Evolutionary conservation across 2,888 invertebrate genomes (phyloP).

Genomic region (Stenoptilia bipunctidactyla): DNA sequence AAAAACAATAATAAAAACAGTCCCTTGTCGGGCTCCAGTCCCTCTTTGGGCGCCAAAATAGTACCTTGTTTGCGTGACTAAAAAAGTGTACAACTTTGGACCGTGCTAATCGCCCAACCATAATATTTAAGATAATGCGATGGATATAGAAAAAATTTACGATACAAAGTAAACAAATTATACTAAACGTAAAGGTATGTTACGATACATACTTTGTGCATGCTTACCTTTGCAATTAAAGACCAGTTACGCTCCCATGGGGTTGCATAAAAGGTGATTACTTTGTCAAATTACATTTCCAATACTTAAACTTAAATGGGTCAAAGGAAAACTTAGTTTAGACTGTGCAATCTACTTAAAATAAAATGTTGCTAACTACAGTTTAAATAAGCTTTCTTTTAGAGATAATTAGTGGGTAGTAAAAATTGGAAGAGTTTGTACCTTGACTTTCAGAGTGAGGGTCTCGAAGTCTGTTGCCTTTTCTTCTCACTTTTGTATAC

Average conservation of each 20-base stretch:
- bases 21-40: too few species aligned
- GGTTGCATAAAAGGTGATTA: slow-evolving; percentile 70
- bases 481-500: slow-evolving; percentile 86
- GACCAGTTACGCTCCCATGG: slow-evolving; percentile 66
- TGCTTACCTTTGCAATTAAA: slow-evolving; percentile 69
- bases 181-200: slow-evolving; percentile 19
- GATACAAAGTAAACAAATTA: too few species aligned
- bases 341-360: slow-evolving; percentile 62
- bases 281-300: slow-evolving; percentile 60
- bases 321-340: slow-evolving; percentile 50
- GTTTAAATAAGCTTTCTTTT: slow-evolving; percentile 9
- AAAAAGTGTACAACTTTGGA: too few species aligned
- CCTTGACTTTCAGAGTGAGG: slow-evolving; percentile 90
- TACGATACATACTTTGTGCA: slow-evolving; percentile 59
- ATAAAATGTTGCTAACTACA: slow-evolving; percentile 61
- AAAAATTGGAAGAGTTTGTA: slow-evolving; percentile 25
- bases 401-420: slow-evolving; percentile 11
- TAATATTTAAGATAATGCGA: too few species aligned
- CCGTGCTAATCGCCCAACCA: too few species aligned
- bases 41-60: too few species aligned
- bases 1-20: too few species aligned
- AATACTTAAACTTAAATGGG: slow-evolving; percentile 59
- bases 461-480: slow-evolving; percentile 82
- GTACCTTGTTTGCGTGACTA: too few species aligned
- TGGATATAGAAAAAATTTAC: too few species aligned